A percentile compares a stretch with the other conserved stretches of the same genome.
Conservation (phyloP, 2,797 vertebrate genomes). For the Gadopsis bispinosus region DNA sequence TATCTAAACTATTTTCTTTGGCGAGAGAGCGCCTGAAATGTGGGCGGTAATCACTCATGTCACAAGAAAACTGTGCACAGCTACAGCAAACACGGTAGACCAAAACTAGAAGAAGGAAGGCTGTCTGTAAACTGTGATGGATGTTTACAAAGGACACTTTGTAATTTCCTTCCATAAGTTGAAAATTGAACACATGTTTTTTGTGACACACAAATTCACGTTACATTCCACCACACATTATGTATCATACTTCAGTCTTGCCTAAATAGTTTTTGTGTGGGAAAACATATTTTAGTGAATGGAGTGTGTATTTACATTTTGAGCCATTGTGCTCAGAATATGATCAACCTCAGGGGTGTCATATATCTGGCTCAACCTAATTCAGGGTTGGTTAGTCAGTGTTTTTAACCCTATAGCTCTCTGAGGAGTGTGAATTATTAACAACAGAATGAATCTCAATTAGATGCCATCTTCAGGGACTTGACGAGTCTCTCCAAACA, state of each 20-base stretch:
- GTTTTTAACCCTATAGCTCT: constrained; percentile 54
- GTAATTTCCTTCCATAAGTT: background rate
- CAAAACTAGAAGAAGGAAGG: background rate
- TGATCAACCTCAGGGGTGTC: background rate
- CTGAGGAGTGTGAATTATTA: constrained; percentile 70
- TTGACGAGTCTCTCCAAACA: constrained; percentile 61
- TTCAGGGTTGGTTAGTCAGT: constrained; percentile 8
- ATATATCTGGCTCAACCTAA: constrained; percentile 7
- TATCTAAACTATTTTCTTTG: background rate
- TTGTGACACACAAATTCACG: background rate
- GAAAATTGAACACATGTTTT: background rate
- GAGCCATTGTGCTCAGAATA: background rate
- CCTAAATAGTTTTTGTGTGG: background rate
- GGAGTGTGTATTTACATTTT: background rate
- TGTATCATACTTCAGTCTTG: background rate
- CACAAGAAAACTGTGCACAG: background rate
- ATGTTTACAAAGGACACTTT: too few species aligned
- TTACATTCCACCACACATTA: background rate
- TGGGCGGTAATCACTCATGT: background rate
- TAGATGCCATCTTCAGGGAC: constrained; percentile 71
- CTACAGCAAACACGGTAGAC: background rate
- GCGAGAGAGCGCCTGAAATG: background rate
- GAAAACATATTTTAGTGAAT: background rate
- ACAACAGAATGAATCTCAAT: constrained; percentile 67
- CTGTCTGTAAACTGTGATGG: background rate